Conservation (phyloP, 2,113 vertebrate genomes). For the Oryzias celebensis region DNA sequence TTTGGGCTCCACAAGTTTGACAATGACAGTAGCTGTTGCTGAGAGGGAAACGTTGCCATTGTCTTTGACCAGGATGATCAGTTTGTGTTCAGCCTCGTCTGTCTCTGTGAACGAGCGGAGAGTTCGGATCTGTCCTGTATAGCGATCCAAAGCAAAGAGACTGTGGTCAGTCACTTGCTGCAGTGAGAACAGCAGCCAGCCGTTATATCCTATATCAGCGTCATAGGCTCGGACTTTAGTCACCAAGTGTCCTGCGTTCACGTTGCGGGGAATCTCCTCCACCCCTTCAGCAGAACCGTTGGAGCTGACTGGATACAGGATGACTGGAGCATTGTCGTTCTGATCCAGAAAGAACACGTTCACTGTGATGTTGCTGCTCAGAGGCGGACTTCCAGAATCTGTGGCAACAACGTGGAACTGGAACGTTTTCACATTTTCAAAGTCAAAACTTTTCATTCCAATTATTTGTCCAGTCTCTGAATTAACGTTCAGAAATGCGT, state of each 20-base stretch:
- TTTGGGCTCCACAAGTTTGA: constrained; percentile 13
- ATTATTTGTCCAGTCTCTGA: constrained; percentile 15
- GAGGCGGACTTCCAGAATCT: constrained; percentile 54
- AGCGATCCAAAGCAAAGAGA: constrained; percentile 5
- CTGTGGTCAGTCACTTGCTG: constrained; percentile 3
- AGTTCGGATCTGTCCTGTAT: constrained; percentile 5
- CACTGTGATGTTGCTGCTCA: constrained; percentile 40
- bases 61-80: constrained; percentile 1
- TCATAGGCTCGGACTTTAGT: constrained; percentile 7
- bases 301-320: constrained; percentile 11
- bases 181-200: constrained; percentile 2
- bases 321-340: constrained; percentile 68
- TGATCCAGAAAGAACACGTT: constrained; percentile 54
- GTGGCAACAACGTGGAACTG: constrained; percentile 49
- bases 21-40: constrained; percentile 3
- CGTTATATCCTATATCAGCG: constrained; percentile 6
- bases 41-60: constrained; percentile 2
- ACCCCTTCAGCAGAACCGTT: constrained; percentile 3
- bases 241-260: constrained; percentile 8
- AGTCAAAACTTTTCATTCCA: constrained; percentile 71
- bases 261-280: constrained; percentile 4
- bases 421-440: constrained; percentile 62
- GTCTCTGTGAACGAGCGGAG: constrained; percentile 2
- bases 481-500: constrained; percentile 17
- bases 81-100: constrained; percentile 2